phyloP scores from a whole-genome alignment of 2,888 invertebrate species.

The Baccha elongata region DNA sequence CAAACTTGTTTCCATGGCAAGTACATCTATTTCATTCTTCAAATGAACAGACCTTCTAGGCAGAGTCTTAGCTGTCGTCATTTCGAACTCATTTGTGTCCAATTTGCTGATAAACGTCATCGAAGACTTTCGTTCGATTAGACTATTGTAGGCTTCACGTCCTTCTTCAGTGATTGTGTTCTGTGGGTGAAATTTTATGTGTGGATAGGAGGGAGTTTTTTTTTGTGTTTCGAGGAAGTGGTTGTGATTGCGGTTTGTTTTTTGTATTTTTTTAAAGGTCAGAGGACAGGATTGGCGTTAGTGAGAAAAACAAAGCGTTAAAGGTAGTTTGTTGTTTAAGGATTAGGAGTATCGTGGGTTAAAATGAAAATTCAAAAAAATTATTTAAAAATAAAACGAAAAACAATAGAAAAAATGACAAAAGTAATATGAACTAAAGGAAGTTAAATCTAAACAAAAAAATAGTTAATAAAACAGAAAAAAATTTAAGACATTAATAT shows the following conservation, averaged over 20 bases:
- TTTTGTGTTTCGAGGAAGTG: slow-evolving; percentile 61
- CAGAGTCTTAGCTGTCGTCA: slow-evolving; percentile 79
- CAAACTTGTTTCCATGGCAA: slow-evolving; percentile 55
- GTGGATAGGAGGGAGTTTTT: slow-evolving; percentile 64
- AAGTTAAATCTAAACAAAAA: slow-evolving; percentile 33
- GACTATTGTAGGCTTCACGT: slow-evolving; percentile 94
- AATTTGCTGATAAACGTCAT: slow-evolving; percentile 78
- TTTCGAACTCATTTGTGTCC: slow-evolving; percentile 80
- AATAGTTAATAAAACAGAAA: slow-evolving; percentile 3
- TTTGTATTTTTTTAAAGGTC: slow-evolving; percentile 25
- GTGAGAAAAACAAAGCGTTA: slow-evolving; percentile 74
- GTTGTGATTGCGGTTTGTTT: not conserved
- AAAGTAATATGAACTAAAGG: slow-evolving; percentile 74
- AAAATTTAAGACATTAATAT: slow-evolving; percentile 45
- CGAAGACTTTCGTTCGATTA: slow-evolving; percentile 90
- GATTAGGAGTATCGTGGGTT: slow-evolving; percentile 76
- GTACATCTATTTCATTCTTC: slow-evolving; percentile 73
- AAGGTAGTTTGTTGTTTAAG: slow-evolving; percentile 63
- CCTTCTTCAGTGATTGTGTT: slow-evolving; percentile 93
- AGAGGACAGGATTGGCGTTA: slow-evolving; percentile 74
- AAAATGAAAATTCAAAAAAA: slow-evolving; percentile 75
- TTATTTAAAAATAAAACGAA: slow-evolving; percentile 77
- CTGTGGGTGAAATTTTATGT: slow-evolving; percentile 83
- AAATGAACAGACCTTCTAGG: slow-evolving; percentile 78
- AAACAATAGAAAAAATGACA: slow-evolving; percentile 75